Conservation (phyloP, 1,140 invertebrate genomes). For the Drosophila bocqueti region DNA sequence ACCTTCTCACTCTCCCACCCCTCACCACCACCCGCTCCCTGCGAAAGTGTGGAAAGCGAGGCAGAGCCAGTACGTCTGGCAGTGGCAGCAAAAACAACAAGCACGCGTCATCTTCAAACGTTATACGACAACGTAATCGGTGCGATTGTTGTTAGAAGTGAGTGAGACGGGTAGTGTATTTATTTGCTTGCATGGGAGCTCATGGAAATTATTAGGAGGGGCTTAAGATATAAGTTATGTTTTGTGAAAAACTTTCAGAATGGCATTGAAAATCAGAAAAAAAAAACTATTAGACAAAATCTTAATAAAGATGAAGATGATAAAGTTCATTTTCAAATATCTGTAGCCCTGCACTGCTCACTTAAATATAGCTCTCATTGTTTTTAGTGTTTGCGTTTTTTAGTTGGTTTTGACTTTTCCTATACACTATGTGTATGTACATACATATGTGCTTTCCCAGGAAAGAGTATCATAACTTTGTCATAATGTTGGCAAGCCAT, state of each 20-base stretch:
- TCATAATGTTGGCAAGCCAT: slow-evolving; percentile 75
- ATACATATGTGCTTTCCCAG: slow-evolving; percentile 53
- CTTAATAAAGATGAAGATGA: background rate
- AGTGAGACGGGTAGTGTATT: slow-evolving; percentile 14
- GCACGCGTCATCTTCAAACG: slow-evolving; percentile 73
- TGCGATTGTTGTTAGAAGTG: slow-evolving; percentile 38
- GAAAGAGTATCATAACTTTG: slow-evolving; percentile 80
- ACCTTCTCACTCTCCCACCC: slow-evolving; percentile 50
- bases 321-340: background rate
- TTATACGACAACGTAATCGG: slow-evolving; percentile 62
- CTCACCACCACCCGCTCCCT: background rate
- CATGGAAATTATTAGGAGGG: slow-evolving; percentile 2
- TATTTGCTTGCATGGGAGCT: slow-evolving; percentile 2
- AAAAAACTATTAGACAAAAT: background rate
- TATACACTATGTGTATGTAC: background rate
- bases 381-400: slow-evolving; percentile 32
- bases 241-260: background rate
- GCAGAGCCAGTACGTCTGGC: slow-evolving; percentile 73
- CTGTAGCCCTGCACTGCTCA: background rate
- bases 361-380: slow-evolving; percentile 24
- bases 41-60: slow-evolving; percentile 45
- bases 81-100: slow-evolving; percentile 64
- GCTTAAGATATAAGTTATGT: background rate
- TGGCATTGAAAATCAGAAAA: background rate
- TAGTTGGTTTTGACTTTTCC: slow-evolving; percentile 35